These are phyloP conservation scores for Apaloderma vittatum DNA, from an alignment of 2,113 vertebrate genomes.

Conservation along the genomic window DNA sequence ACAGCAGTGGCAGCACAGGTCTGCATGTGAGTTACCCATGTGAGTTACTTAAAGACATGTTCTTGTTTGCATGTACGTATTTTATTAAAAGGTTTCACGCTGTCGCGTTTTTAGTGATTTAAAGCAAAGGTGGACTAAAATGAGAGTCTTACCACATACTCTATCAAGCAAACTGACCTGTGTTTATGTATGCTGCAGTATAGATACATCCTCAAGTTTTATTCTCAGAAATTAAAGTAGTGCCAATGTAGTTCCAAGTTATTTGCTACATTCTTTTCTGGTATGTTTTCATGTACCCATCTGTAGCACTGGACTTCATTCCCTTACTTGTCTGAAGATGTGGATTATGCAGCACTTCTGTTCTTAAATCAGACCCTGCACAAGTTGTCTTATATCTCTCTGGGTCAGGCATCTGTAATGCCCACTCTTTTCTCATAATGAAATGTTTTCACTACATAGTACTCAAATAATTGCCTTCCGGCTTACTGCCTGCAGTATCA, in stretches of 20 bases:
- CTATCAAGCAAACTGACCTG: neutral
- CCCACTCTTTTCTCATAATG: neutral
- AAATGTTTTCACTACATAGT: neutral
- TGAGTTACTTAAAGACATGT: neutral
- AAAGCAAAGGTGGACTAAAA: neutral
- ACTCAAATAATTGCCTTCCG: neutral
- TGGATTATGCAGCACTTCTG: neutral
- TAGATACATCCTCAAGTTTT: neutral
- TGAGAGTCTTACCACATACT: neutral
- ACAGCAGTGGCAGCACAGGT: neutral
- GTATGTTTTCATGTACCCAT: neutral
- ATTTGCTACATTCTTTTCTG: neutral
- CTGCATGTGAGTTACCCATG: neutral
- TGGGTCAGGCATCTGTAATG: neutral
- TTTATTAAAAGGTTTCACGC: neutral
- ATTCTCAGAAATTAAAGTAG: neutral
- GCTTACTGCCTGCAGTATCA: neutral
- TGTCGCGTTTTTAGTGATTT: neutral
- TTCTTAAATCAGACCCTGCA: neutral
- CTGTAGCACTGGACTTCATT: neutral
- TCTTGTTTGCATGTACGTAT: neutral
- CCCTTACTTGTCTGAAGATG: neutral
- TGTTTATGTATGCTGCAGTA: neutral
- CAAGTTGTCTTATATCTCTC: neutral
- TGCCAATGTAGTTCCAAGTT: neutral